These are phyloP conservation scores for Tribolium castaneum DNA, from an alignment of 1,140 invertebrate genomes.

Conservation along the genomic window DNA sequence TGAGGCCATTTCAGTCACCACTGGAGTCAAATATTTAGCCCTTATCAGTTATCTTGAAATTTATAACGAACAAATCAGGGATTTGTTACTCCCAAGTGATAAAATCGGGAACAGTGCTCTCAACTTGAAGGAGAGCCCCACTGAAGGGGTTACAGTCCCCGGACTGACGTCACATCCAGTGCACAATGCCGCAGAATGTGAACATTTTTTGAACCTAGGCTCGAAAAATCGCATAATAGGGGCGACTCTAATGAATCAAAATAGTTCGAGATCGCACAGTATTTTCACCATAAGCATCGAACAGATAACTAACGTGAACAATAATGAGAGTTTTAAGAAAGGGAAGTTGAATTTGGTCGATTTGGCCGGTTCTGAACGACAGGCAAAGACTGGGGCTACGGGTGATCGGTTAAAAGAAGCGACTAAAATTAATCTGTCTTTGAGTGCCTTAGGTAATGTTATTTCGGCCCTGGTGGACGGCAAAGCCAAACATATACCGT, in stretches of 20 bases:
- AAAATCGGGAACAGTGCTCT: slow-evolving; percentile 61
- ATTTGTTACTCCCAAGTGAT: slow-evolving; percentile 60
- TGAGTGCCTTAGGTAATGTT: slow-evolving; percentile 94
- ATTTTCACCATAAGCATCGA: slow-evolving; percentile 92
- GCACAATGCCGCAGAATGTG: slow-evolving; percentile 76
- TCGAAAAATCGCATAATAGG: slow-evolving; percentile 85
- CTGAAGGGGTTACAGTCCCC: slow-evolving; percentile 84
- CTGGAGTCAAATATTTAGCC: slow-evolving; percentile 85
- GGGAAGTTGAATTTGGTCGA: slow-evolving; percentile 90
- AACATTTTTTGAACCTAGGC: slow-evolving; percentile 79
- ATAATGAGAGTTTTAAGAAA: slow-evolving; percentile 68
- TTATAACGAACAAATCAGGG: slow-evolving; percentile 88
- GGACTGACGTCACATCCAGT: slow-evolving; percentile 66
- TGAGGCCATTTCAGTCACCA: slow-evolving; percentile 87
- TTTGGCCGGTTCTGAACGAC: slow-evolving; percentile 89
- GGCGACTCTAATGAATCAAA: slow-evolving; percentile 94
- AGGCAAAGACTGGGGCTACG: slow-evolving; percentile 86
- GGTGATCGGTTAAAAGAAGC: slow-evolving; percentile 93
- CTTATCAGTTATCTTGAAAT: slow-evolving; percentile 94
- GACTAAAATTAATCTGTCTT: slow-evolving; percentile 94
- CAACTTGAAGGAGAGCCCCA: slow-evolving; percentile 84
- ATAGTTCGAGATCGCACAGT: slow-evolving; percentile 89
- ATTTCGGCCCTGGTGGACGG: slow-evolving; percentile 93
- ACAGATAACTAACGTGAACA: slow-evolving; percentile 71
- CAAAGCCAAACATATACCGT: slow-evolving; percentile 92